Evolutionary conservation across 2,113 vertebrate species (phyloP).

Genomic region (Zapornia atra): DNA sequence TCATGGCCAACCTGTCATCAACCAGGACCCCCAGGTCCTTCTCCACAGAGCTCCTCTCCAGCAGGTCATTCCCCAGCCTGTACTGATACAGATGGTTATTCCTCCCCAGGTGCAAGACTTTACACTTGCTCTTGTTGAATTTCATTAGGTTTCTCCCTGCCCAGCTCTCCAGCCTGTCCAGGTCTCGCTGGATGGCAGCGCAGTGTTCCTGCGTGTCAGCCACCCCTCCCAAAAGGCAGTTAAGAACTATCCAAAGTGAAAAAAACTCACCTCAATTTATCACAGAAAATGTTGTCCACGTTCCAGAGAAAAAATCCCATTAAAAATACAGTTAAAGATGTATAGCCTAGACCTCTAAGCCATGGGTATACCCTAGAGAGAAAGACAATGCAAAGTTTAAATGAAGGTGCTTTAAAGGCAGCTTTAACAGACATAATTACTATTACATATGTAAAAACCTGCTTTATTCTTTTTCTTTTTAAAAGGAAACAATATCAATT

Average conservation of each 20-base stretch:
- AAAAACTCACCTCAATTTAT: constrained; percentile 86
- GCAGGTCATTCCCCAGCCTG: no score
- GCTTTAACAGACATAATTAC: background rate
- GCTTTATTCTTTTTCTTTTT: background rate
- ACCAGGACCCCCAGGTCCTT: no score
- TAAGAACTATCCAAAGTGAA: background rate
- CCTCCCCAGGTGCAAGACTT: no score
- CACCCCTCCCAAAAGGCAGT: background rate
- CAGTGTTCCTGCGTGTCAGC: no score
- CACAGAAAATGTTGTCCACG: constrained; percentile 95
- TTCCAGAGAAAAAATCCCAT: constrained; percentile 97
- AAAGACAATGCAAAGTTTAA: constrained; percentile 7
- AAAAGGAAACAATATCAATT: background rate
- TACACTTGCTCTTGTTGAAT: no score
- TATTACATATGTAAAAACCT: background rate
- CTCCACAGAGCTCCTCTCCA: no score
- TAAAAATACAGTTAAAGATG: constrained; percentile 90
- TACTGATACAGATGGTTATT: no score
- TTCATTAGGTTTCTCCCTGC: no score
- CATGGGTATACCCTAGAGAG: constrained; percentile 91
- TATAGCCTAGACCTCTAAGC: constrained; percentile 90
- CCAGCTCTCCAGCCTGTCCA: no score
- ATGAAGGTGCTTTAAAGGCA: background rate
- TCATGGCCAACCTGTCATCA: no score
- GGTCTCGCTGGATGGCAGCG: no score